phyloP scores from a whole-genome alignment of 2,797 vertebrate genomes.

The Peromyscus eremicus region DNA sequence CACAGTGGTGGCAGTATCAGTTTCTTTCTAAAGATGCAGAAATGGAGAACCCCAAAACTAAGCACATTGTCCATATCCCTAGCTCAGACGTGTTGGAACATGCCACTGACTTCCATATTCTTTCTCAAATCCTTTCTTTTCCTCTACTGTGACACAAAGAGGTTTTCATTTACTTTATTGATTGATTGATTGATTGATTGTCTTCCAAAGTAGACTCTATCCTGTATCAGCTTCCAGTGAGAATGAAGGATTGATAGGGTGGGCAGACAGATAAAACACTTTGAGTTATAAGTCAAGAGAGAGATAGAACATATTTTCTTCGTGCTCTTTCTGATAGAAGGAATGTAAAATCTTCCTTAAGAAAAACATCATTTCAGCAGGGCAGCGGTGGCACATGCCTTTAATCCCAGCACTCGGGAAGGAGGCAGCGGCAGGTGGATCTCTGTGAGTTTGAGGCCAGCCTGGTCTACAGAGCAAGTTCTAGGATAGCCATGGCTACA shows the following conservation, averaged over 20 bases:
- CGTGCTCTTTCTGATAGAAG: neutral
- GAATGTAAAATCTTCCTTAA: constrained; percentile 18
- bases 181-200: neutral
- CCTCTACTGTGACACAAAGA: neutral
- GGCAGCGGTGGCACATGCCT: neutral
- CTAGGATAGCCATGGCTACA: neutral
- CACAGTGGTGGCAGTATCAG: too few relatives aligned
- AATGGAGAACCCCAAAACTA: neutral
- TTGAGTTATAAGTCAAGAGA: neutral
- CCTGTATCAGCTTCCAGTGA: neutral
- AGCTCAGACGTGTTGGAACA: neutral
- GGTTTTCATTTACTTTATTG: neutral
- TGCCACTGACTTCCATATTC: neutral
- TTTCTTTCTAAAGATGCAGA: neutral
- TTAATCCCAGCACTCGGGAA: neutral
- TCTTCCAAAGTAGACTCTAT: neutral
- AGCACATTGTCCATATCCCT: neutral
- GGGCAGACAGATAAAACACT: neutral
- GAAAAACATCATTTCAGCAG: neutral
- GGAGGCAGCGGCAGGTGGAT: neutral
- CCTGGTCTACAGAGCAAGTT: neutral
- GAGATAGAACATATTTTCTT: neutral
- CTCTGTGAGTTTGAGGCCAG: neutral
- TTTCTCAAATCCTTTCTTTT: neutral
- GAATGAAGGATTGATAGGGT: neutral